Base-by-base conservation (phyloP, 2,888 invertebrate species). In the Empis stercorea region DNA sequence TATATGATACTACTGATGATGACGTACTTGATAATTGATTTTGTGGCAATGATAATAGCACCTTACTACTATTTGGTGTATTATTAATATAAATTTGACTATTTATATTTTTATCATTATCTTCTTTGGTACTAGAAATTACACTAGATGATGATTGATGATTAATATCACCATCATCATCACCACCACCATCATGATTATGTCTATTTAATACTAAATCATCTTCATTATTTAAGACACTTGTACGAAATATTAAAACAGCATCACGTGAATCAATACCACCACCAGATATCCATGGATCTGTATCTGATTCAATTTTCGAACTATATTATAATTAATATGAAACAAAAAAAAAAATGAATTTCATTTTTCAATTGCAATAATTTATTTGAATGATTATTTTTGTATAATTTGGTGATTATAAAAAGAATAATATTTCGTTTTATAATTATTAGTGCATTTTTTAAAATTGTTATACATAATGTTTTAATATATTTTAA, bases 211-310 rank as follows among this genome's bases (percentile, higher is more conserved):
- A n/a, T 34, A 34, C 13, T n/a, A 57, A 58, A 39, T 61, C 56
- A 2, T 52, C 55, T 46, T 54, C 56, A 16, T 60, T 40, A 68
- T 75, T 50, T 64, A 75, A 55, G 69, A 76, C 70, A 68, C 66
- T 48, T 57, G 81, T 80, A 56, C 80, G 72, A 66, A 84, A 84
- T 43, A 82, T 73, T 46, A 84, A 71, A 43, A 81, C 76, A 4
- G 81, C 75, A 46, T 74, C 78, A 48, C 76, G 78, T 2, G 79
- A 74, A 16, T 83, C 83, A 53, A 77, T 57, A 27, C 70, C 72
- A 15, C 78, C 78, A 46, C 78, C 77, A 30, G 75, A 72, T 46
- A 78, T 62, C 78, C 78, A 78, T 58, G 59, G 56, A 54, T 59
- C 55, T 27, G 23, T 7, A 34, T 61, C 57, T 27, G 53, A 40